Base-by-base conservation (phyloP, 1,140 invertebrate species). In the Coenobita brevimanus region DNA sequence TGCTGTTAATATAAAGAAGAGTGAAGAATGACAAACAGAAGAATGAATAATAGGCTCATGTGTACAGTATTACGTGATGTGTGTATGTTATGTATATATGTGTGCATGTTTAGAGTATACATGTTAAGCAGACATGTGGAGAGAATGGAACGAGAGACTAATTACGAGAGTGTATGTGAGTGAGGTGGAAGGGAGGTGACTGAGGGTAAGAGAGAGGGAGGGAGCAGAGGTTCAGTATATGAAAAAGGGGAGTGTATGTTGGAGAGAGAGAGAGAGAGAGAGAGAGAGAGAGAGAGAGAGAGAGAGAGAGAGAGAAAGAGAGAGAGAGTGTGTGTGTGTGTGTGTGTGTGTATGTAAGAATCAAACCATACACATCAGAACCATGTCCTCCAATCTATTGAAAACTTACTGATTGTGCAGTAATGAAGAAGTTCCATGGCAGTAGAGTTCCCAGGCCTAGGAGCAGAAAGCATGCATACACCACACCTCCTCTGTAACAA, bases 361-460 rank as follows among this genome's bases (percentile, higher is more conserved):
- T 50, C 46, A 17, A 69, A 69, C 27, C 2, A 69, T n/a, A 69
- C 33, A 50, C 17, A 69, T 30, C 27, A 69, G 64, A n/a, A 69
- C 21, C n/a, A n/a, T n/a, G n/a, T n/a, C n/a, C 24, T 3, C 8
- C 15, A 24, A 0, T 24, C 54, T 24, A 33, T 21, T 41, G 4
- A 54, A 21, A 15, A 95, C 96, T 95, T 93, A 98, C 97, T 94
- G 97, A 96, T 93, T 98, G 96, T 30, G 97, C 97, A 87, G 97
- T 99, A 41, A 98, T 96, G 92, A 99, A 97, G 93, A 99, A 98
- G 92, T 97, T 98, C 97, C 97, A 99, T 87, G 98, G 97, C 27
- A 98, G 94, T 80, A 99, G 93, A 36, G 97, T 97, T 73, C 96
- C 96, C 91, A 98, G 95, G 62, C 98, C 98, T 89, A 99, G 94